These are phyloP conservation scores for Nannoperca australis DNA, from an alignment of 2,797 vertebrate genomes.

Conservation along the genomic window DNA sequence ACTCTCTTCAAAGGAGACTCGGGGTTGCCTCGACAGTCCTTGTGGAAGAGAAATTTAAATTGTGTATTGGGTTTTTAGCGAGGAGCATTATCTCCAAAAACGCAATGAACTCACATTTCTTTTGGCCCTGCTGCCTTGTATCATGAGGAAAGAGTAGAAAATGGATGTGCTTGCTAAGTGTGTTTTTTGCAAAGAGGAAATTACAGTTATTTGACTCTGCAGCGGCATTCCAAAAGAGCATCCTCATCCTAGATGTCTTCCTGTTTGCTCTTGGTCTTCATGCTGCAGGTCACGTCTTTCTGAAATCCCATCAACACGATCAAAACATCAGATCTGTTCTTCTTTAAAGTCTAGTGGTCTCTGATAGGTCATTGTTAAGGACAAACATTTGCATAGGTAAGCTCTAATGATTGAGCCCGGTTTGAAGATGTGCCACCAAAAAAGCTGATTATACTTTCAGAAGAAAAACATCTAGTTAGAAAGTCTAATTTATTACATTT, in stretches of 20 bases:
- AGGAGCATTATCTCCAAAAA: constrained; percentile 81
- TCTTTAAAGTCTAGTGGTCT: constrained; percentile 18
- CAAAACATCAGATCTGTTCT: constrained; percentile 27
- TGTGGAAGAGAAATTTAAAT: constrained; percentile 76
- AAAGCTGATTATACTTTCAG: not conserved
- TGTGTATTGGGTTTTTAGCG: constrained; percentile 76
- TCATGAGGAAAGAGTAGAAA: constrained; percentile 68
- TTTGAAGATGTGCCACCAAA: constrained; percentile 18
- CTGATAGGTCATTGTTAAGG: constrained; percentile 16
- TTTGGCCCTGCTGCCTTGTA: constrained; percentile 64
- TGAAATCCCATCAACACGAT: constrained; percentile 2
- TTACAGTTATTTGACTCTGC: constrained; percentile 67
- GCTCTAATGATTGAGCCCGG: constrained; percentile 9
- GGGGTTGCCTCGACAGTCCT: constrained; percentile 76
- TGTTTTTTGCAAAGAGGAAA: constrained; percentile 69
- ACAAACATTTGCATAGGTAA: constrained; percentile 36
- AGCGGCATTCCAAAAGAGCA: constrained; percentile 51
- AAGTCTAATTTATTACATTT: not conserved
- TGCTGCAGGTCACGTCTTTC: constrained; percentile 1
- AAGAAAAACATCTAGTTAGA: not conserved
- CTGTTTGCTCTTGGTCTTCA: constrained; percentile 24
- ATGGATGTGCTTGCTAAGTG: constrained; percentile 70
- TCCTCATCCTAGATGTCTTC: constrained; percentile 14
- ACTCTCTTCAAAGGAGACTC: constrained; percentile 83
- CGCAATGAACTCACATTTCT: constrained; percentile 75